phyloP scores from a whole-genome alignment of 2,113 vertebrate species.

The Pardalotus punctatus region DNA sequence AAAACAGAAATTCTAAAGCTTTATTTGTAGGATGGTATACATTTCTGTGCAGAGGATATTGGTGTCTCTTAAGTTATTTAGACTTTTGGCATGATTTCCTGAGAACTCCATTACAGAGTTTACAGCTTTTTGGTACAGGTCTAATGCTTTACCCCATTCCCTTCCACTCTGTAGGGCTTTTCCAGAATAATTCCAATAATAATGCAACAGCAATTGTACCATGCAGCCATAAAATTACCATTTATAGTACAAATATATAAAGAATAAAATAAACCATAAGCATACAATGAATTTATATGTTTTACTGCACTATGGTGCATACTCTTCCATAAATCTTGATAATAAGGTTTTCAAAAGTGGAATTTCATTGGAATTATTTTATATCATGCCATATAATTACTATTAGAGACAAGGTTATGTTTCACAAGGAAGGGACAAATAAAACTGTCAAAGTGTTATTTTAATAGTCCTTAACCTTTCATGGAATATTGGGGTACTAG shows the following conservation, averaged over 20 bases:
- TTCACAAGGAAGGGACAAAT: slow-evolving; percentile 37
- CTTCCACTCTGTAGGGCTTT: not conserved
- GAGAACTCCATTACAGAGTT: not conserved
- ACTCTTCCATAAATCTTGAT: slow-evolving; percentile 21
- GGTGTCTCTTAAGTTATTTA: not conserved
- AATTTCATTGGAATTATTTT: slow-evolving; percentile 46
- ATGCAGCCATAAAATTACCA: not conserved
- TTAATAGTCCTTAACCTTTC: slow-evolving; percentile 10
- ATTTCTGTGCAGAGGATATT: not conserved
- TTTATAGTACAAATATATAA: not conserved
- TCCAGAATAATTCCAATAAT: not conserved
- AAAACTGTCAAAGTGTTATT: slow-evolving; percentile 41
- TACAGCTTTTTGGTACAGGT: not conserved
- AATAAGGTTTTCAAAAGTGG: slow-evolving; percentile 53
- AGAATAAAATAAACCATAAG: slow-evolving; percentile 11
- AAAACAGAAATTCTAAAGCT: not conserved
- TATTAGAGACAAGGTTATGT: not conserved
- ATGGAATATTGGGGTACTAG: not conserved
- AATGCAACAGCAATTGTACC: not conserved
- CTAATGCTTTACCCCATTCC: not conserved
- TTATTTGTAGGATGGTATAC: not conserved
- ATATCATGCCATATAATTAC: slow-evolving; percentile 20
- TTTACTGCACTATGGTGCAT: not conserved
- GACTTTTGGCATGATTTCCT: not conserved
- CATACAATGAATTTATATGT: not conserved